Base-by-base conservation (phyloP, 2,888 invertebrate species). In the Drosophila ustulata region DNA sequence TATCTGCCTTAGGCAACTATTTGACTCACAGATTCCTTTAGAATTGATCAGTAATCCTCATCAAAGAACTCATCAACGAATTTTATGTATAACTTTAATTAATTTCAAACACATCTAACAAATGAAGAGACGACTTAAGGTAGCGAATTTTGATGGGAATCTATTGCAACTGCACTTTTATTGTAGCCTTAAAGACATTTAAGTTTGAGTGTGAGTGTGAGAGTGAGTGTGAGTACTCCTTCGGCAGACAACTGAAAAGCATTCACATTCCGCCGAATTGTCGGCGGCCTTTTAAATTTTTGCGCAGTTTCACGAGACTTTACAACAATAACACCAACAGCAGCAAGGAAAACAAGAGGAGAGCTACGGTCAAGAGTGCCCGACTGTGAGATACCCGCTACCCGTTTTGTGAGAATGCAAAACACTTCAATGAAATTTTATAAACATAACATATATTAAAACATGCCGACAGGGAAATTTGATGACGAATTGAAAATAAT, bases 221-320 rank as follows among this genome's bases (percentile, higher is more conserved):
- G 23, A 43, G 57, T 41, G 46, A 55, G 55, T 72, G 50, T 45
- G 62, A 73, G 23, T 53, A 37, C 26, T 43, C 37, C 43, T 68
- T 9, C 4, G 41, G 55, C 45, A 28, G 41, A 51, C 45, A 51
- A 37, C 45, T 39, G 25, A 64, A 68, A 51, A 37, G 49, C 45
- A 70, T 69, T 76, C 75, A 76, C 75, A 75, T 73, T 76, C 75
- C 75, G 26, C 64, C 62, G 73, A 75, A 75, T 75, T 59, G 75
- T 61, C 77, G 77, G 73, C 75, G 69, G 77, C 65, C 73, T 73
- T 75, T 76, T 69, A 56, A 62, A 75, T 72, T 72, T 76, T 75
- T 72, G 75, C 75, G 62, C 71, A 75, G 66, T 64, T 75, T 75
- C 39, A 32, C 61, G 37, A 73, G 61, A 67, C 71, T 41, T 50